A percentile compares a stretch with the other conserved stretches of the same genome.
These are phyloP conservation scores for Serrognathus titanus DNA, from an alignment of 2,888 invertebrate species.

Conservation along the genomic window DNA sequence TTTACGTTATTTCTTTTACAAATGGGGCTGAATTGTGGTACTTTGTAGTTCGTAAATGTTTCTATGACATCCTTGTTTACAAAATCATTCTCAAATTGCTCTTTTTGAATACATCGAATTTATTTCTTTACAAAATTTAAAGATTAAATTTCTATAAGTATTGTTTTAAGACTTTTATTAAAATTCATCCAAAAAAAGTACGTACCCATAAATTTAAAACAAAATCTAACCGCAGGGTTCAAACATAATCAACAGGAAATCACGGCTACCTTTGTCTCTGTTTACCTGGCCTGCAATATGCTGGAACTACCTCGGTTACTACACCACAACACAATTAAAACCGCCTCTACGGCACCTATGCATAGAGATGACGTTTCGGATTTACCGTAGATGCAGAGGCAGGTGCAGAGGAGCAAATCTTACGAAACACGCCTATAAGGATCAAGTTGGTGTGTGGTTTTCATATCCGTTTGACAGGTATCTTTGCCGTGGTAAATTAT, in stretches of 20 bases:
- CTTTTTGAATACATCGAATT: no score
- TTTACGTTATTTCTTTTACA: no score
- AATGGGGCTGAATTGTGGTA: no score
- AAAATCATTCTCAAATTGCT: no score
- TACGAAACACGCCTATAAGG: conserved; percentile 29
- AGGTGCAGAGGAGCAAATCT: conserved; percentile 28
- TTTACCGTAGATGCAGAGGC: conserved; percentile 30
- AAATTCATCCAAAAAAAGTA: no score
- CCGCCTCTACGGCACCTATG: background rate
- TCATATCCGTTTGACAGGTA: conserved; percentile 41
- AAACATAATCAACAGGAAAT: conserved; percentile 26
- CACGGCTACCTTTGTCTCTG: conserved; percentile 25
- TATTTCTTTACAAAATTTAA: no score
- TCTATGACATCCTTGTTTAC: no score
- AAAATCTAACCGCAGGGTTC: conserved; percentile 1
- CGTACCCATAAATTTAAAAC: background rate
- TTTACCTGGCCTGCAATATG: conserved; percentile 24
- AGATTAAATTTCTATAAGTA: no score
- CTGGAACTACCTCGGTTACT: conserved; percentile 18
- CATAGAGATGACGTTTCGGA: conserved; percentile 23
- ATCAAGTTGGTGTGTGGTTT: conserved; percentile 28
- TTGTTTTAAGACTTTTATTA: no score
- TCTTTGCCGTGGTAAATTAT: conserved; percentile 44
- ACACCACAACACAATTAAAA: background rate
- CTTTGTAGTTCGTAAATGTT: no score